Evolutionary conservation across 2,888 invertebrate genomes (phyloP).

Genomic region (Andrena hattorfiana): DNA sequence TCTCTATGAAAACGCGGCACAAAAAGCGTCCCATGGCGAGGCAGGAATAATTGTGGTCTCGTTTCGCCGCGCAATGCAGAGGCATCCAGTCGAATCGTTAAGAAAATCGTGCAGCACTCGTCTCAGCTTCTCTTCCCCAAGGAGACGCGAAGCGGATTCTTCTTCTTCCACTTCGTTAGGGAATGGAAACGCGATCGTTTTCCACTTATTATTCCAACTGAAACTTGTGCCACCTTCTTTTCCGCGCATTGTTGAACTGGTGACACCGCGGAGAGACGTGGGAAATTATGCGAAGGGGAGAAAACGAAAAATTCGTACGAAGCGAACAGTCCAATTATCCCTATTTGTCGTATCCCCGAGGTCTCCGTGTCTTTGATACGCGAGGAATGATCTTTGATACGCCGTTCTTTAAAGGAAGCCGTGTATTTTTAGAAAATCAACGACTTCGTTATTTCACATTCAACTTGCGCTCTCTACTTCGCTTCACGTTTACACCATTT

Average conservation of each 20-base stretch:
- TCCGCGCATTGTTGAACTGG: not conserved
- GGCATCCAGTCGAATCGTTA: conserved; percentile 8
- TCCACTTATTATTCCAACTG: conserved; percentile 40
- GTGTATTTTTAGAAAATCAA: conserved; percentile 7
- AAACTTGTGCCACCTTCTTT: conserved; percentile 12
- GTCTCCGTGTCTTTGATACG: not conserved
- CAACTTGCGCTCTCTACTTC: not conserved
- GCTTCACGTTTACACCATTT: too few relatives aligned
- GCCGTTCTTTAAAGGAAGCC: not conserved
- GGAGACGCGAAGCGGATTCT: not conserved
- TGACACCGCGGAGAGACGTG: conserved; percentile 13
- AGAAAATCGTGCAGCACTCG: not conserved
- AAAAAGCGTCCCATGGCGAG: not conserved
- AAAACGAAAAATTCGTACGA: not conserved
- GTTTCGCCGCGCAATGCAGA: not conserved
- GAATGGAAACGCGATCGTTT: conserved; percentile 27
- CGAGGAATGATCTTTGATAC: not conserved
- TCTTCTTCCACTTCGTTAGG: conserved; percentile 25
- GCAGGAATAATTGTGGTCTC: not conserved
- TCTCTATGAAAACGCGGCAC: conserved; percentile 14
- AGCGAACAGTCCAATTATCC: conserved; percentile 13
- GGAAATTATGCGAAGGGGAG: conserved; percentile 3
- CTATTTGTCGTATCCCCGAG: not conserved
- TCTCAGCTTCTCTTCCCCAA: not conserved
- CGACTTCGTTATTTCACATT: conserved; percentile 1